These are phyloP conservation scores for Folsomia manolachei DNA, from an alignment of 2,888 invertebrate species.

Conservation along the genomic window DNA sequence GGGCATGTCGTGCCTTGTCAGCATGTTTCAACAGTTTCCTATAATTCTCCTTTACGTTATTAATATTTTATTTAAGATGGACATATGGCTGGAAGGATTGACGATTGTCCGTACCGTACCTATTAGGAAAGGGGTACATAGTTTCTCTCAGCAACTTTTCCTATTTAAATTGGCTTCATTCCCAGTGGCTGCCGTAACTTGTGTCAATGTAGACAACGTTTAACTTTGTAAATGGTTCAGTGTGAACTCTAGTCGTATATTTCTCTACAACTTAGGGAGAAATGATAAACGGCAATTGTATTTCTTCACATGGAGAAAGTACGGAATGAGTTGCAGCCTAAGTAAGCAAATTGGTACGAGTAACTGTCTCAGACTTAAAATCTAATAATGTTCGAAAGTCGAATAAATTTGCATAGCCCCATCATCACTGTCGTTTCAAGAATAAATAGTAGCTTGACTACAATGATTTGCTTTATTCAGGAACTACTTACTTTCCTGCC, in stretches of 20 bases:
- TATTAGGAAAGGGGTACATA: too few relatives aligned
- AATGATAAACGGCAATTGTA: not conserved
- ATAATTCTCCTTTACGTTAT: not conserved
- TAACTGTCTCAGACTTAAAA: not conserved
- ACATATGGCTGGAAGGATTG: not conserved
- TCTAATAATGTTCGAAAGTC: not conserved
- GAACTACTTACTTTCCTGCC: too few relatives aligned
- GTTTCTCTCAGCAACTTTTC: not conserved
- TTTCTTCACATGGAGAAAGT: not conserved
- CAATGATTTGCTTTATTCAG: too few relatives aligned
- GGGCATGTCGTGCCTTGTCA: constrained; percentile 14
- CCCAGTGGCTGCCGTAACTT: too few relatives aligned
- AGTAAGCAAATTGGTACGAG: not conserved
- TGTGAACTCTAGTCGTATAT: too few relatives aligned
- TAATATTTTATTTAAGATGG: not conserved
- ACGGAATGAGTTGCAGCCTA: not conserved
- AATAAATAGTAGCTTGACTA: too few relatives aligned
- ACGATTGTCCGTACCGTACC: not conserved
- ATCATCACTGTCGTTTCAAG: too few relatives aligned
- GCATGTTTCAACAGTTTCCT: constrained; percentile 16
- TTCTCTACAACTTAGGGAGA: too few relatives aligned
- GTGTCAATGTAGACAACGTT: too few relatives aligned
- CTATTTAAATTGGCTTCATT: not conserved
- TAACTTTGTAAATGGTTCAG: too few relatives aligned
- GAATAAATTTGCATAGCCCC: not conserved